phyloP scores from a whole-genome alignment of 2,888 invertebrate species.

The Rapana venosa region DNA sequence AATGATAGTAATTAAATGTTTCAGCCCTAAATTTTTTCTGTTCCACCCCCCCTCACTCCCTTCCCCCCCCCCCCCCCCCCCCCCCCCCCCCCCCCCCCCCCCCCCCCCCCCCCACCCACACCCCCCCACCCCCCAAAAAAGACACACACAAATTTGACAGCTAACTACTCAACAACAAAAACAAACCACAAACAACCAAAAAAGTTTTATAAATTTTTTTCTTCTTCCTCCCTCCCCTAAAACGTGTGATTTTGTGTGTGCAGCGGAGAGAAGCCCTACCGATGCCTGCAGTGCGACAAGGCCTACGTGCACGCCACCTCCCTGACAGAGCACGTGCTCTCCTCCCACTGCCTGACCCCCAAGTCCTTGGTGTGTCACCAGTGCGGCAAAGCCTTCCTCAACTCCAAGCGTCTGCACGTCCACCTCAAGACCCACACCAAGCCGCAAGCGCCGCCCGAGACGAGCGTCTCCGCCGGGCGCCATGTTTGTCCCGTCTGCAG shows the following conservation, averaged over 20 bases:
- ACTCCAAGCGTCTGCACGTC: slow-evolving; percentile 28
- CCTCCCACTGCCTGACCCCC: neutral
- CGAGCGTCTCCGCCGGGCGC: neutral
- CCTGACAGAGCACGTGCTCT: slow-evolving; percentile 89
- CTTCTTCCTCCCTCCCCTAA: slow-evolving; percentile 90
- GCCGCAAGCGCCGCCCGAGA: neutral
- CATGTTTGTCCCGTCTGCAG: neutral
- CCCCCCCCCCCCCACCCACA: no score
- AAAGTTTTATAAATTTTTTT: neutral
- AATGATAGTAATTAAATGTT: no score
- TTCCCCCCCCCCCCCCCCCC: no score
- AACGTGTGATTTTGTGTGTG: slow-evolving; percentile 96
- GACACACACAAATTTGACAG: no score
- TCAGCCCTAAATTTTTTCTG: no score
- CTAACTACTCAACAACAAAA: no score
- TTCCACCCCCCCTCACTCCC: no score
- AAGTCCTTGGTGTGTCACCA: slow-evolving; percentile 27
- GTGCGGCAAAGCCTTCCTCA: slow-evolving; percentile 26
- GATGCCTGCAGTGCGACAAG: slow-evolving; percentile 94
- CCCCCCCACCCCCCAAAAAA: no score
- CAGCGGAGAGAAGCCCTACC: slow-evolving; percentile 96
- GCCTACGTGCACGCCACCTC: slow-evolving; percentile 97
- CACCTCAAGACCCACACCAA: slow-evolving; percentile 30
- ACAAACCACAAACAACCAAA: neutral
- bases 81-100: no score